Conservation (phyloP, 2,888 invertebrate genomes). For the Epinotia bilunana region DNA sequence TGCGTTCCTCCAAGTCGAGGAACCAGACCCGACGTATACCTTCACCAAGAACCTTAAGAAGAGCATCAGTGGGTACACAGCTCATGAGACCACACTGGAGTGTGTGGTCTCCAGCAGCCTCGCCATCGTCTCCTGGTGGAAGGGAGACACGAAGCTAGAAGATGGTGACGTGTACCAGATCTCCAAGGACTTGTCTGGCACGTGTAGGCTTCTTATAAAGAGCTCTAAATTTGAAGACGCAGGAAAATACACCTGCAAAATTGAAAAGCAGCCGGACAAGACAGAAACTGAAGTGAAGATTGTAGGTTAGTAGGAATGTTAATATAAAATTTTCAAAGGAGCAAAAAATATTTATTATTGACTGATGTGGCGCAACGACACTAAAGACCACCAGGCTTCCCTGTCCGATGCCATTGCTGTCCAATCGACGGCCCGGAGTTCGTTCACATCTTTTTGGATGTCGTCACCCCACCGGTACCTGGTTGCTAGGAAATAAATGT, state of each 20-base stretch:
- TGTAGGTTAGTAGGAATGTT: slow-evolving; percentile 84
- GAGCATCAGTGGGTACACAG: slow-evolving; percentile 94
- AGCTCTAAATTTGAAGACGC: slow-evolving; percentile 92
- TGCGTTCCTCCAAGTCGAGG: slow-evolving; percentile 97
- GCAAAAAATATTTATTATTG: too few species aligned
- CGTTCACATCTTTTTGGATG: too few species aligned
- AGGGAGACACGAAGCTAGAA: slow-evolving; percentile 91
- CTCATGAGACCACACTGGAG: slow-evolving; percentile 95
- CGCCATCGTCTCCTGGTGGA: slow-evolving; percentile 97
- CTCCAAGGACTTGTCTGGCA: slow-evolving; percentile 96
- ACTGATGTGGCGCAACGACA: too few species aligned
- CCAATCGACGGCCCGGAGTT: too few species aligned
- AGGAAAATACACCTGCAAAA: slow-evolving; percentile 94
- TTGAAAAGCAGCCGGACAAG: slow-evolving; percentile 94
- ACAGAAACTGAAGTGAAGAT: slow-evolving; percentile 93
- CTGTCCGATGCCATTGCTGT: too few species aligned
- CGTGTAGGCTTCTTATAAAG: slow-evolving; percentile 94
- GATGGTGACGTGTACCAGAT: slow-evolving; percentile 93
- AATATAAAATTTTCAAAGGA: neutral
- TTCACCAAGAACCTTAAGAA: slow-evolving; percentile 96
- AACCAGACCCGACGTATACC: slow-evolving; percentile 96
- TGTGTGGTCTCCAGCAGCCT: slow-evolving; percentile 97
- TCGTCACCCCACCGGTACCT: too few species aligned
- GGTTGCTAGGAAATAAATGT: too few species aligned
- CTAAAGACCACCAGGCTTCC: too few species aligned